Percentiles rank a stretch among this genome's conserved stretches.
These are phyloP conservation scores for Melieria picta DNA, from an alignment of 2,888 invertebrate genomes.

Conservation along the genomic window DNA sequence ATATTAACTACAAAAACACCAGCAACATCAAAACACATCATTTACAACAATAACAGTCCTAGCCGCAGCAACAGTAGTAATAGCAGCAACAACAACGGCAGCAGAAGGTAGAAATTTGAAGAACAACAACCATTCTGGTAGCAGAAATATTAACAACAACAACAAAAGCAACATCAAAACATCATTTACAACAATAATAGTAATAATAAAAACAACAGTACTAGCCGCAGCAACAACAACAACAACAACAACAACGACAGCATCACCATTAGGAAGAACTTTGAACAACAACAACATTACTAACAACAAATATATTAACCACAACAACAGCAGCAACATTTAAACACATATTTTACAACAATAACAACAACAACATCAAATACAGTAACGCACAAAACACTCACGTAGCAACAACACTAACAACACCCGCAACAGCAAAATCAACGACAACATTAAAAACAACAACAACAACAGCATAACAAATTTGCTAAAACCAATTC, in stretches of 20 bases:
- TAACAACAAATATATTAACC: no score
- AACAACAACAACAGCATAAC: no score
- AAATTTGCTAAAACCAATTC: no score
- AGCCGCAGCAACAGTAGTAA: not conserved
- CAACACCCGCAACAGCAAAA: no score
- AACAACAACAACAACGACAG: no score
- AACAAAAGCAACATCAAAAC: not conserved
- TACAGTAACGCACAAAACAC: not conserved
- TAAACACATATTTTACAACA: not conserved
- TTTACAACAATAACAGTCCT: not conserved
- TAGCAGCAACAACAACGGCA: not conserved
- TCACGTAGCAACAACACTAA: not conserved
- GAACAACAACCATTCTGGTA: not conserved
- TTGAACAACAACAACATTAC: no score
- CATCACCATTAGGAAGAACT: no score
- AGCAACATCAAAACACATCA: not conserved
- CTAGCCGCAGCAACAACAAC: not conserved
- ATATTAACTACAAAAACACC: not conserved
- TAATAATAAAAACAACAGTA: not conserved
- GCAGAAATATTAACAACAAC: not conserved
- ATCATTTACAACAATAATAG: not conserved
- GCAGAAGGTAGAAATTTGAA: not conserved
- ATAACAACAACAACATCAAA: not conserved
- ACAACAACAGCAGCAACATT: not conserved
- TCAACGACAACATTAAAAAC: no score